Base-by-base conservation (phyloP, 2,888 invertebrate species). In the Apeira syringaria region DNA sequence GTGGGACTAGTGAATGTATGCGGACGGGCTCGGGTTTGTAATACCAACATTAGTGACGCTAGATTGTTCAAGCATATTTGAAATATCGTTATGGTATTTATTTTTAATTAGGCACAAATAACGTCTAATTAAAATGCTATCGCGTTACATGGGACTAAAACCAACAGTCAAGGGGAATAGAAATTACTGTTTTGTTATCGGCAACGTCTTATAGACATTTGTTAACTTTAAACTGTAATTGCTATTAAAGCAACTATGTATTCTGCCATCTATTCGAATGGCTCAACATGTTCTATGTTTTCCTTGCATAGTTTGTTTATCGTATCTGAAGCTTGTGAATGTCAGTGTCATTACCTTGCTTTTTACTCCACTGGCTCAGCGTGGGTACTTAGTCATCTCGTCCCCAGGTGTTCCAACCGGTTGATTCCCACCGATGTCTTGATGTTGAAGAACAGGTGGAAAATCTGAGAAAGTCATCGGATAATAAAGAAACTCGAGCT, bases 231-330 rank as follows among this genome's bases (percentile, higher is more conserved):
- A 13, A 2, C 1, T 5, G n/a, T n/a, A n/a, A 6, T 1, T 10
- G 3, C 8, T 1, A 3, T 8, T 24, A 24, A 24, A 9, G 20
- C 6, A 6, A 7, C 17, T 17, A 17, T 6, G 5, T n/a, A n/a
- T n/a, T 7, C 2, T 20, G 20, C 6, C 6, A 20, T 4, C 7
- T 2, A 12, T 7, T 9, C n/a, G 9, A n/a, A 28, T n/a, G 25
- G 8, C 17, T 42, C 29, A 40, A 34, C 37, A 32, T 44, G 33
- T 44, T 36, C 31, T 8, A 27, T 31, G 15, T n/a, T n/a, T 22
- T 1, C 22, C 20, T 9, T 9, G 33, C 25, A 29, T 38, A 29
- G 68, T 67, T 72, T 66, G 54, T 53, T 40, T 56, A 60, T 58
- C 9, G 8, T 9, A 9, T 20, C 7, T 5, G 4, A 6, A 61